These are phyloP conservation scores for Meles meles DNA, from an alignment of 2,113 vertebrate genomes.

Conservation along the genomic window DNA sequence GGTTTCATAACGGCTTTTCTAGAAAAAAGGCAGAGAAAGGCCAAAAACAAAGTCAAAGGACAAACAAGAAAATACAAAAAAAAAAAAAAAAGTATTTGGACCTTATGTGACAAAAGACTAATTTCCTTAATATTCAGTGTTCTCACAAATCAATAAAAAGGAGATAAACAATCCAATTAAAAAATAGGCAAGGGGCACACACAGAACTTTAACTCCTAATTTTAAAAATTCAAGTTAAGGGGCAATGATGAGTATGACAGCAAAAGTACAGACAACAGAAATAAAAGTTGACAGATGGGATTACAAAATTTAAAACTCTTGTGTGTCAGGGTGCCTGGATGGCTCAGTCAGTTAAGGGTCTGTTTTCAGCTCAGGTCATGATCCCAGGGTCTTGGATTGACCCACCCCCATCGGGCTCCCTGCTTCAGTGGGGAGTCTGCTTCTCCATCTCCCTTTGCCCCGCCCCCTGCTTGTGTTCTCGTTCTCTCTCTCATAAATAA, in stretches of 20 bases:
- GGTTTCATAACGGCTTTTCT: conserved; percentile 97
- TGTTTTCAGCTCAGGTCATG: not conserved
- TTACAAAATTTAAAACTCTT: not conserved
- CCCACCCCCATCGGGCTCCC: no score
- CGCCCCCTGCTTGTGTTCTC: not conserved
- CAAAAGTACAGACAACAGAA: conserved; percentile 18
- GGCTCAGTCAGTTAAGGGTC: not conserved
- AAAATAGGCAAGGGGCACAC: not conserved
- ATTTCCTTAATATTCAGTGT: not conserved
- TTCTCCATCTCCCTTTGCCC: not conserved
- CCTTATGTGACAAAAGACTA: not conserved
- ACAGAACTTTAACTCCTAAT: not conserved
- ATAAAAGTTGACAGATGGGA: not conserved
- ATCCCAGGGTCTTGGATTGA: not conserved
- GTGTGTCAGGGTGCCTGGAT: not conserved
- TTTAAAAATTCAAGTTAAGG: conserved; percentile 5
- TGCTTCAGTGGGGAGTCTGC: not conserved
- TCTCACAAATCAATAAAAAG: conserved; percentile 6
- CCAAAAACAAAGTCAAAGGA: conserved; percentile 59
- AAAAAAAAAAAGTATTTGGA: not conserved
- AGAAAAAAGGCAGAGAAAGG: conserved; percentile 68
- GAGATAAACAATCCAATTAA: not conserved
- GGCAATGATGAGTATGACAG: not conserved
- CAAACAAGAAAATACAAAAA: not conserved
- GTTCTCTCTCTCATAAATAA: not conserved